These are phyloP conservation scores for Scylla paramamosain DNA, from an alignment of 1,140 invertebrate species.

Conservation along the genomic window DNA sequence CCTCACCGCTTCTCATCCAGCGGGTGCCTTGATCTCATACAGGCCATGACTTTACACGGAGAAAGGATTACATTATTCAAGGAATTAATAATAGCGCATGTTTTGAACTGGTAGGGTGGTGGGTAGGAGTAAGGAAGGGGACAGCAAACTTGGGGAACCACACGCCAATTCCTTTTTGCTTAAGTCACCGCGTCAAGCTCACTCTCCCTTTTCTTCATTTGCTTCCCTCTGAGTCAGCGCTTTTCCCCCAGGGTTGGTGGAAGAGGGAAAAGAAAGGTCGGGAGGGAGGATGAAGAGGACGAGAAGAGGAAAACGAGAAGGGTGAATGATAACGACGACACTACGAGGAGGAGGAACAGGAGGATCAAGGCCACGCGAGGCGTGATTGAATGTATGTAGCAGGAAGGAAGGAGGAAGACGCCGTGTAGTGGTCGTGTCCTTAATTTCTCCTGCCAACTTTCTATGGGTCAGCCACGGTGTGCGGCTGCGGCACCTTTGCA, in stretches of 20 bases:
- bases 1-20: no score
- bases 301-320: neutral
- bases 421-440: conserved; percentile 51
- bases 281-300: neutral
- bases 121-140: neutral
- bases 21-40: no score
- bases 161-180: neutral
- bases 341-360: neutral
- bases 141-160: neutral
- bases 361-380: neutral
- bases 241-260: conserved; percentile 30
- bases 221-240: conserved; percentile 31
- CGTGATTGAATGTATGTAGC: neutral
- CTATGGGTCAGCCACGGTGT: conserved; percentile 51
- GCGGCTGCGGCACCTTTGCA: neutral
- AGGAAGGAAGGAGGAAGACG: neutral
- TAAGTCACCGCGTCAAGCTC: neutral
- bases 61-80: no score
- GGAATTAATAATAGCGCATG: no score
- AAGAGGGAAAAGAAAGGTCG: conserved; percentile 24
- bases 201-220: conserved; percentile 54
- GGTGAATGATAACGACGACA: neutral
- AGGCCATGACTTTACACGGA: no score
- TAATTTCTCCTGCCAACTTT: conserved; percentile 59
- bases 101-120: no score